These are phyloP conservation scores for Diploptera punctata DNA, from an alignment of 2,888 invertebrate species.

Conservation along the genomic window DNA sequence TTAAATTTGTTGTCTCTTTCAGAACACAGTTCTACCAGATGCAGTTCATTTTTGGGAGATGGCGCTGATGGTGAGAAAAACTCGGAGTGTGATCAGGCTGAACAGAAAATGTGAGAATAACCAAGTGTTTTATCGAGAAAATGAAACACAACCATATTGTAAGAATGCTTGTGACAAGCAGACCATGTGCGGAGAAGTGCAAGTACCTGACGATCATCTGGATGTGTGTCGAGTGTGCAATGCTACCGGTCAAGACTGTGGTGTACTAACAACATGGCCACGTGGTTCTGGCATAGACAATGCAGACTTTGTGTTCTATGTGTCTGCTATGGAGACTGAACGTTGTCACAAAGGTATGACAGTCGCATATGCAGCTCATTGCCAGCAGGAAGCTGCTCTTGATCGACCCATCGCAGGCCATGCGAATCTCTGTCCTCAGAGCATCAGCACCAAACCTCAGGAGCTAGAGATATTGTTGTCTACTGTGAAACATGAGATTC, in stretches of 20 bases:
- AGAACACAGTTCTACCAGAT: conserved; percentile 89
- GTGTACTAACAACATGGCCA: conserved; percentile 55
- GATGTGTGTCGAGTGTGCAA: conserved; percentile 91
- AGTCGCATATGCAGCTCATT: conserved; percentile 98
- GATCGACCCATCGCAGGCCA: conserved; percentile 99
- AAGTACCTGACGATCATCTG: conserved; percentile 91
- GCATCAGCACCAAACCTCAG: conserved; percentile 88
- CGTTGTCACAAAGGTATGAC: conserved; percentile 91
- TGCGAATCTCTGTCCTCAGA: conserved; percentile 96
- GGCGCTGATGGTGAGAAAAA: conserved; percentile 87
- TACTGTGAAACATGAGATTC: conserved; percentile 97
- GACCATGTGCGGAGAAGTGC: conserved; percentile 96
- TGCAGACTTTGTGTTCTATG: conserved; percentile 96
- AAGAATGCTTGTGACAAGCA: conserved; percentile 80
- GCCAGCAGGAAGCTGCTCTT: conserved; percentile 92
- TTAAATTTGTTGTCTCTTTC: too few relatives aligned
- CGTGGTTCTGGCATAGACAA: conserved; percentile 74
- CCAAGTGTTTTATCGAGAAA: conserved; percentile 79
- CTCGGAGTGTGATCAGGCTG: conserved; percentile 83
- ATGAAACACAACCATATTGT: conserved; percentile 78
- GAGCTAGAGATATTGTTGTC: conserved; percentile 91
- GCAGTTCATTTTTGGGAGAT: conserved; percentile 95
- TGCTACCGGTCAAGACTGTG: conserved; percentile 84
- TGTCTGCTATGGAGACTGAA: conserved; percentile 92
- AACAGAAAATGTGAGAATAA: conserved; percentile 90